A percentile compares a stretch with the other conserved stretches of the same genome.
Evolutionary conservation across 2,113 vertebrate species (phyloP).

Genomic region (Aptenodytes patagonicus): DNA sequence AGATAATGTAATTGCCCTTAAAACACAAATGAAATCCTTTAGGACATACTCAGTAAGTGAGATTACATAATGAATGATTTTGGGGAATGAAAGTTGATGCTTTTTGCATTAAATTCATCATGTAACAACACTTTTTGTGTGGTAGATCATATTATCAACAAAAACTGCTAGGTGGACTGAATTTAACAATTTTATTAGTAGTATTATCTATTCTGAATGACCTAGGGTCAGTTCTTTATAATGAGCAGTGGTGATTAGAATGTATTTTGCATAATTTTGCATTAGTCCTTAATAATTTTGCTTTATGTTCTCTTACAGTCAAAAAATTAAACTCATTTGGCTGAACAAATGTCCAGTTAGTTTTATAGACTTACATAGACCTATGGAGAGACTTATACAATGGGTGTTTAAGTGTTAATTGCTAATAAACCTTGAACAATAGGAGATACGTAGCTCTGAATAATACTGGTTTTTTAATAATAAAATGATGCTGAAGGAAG

Average conservation of each 20-base stretch:
- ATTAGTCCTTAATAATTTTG: neutral
- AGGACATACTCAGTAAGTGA: neutral
- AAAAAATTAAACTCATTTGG: neutral
- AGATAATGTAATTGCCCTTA: neutral
- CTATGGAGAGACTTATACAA: neutral
- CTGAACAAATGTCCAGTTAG: neutral
- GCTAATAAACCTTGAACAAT: neutral
- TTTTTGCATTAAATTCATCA: neutral
- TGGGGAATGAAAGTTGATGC: neutral
- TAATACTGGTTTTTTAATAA: neutral
- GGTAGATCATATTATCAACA: neutral
- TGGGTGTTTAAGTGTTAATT: neutral
- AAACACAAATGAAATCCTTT: neutral
- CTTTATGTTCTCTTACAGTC: neutral
- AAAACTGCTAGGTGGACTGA: neutral
- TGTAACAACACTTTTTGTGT: neutral
- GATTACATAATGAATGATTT: neutral
- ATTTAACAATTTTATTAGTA: neutral
- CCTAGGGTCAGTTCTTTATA: neutral
- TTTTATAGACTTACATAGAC: neutral
- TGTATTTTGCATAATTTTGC: constrained; percentile 11
- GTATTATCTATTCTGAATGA: neutral
- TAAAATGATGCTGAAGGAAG: neutral
- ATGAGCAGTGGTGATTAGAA: neutral
- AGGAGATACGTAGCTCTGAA: neutral